A percentile compares a stretch with the other conserved stretches of the same genome.
These are phyloP conservation scores for Polyploca ridens DNA, from an alignment of 2,888 invertebrate genomes.

Conservation along the genomic window DNA sequence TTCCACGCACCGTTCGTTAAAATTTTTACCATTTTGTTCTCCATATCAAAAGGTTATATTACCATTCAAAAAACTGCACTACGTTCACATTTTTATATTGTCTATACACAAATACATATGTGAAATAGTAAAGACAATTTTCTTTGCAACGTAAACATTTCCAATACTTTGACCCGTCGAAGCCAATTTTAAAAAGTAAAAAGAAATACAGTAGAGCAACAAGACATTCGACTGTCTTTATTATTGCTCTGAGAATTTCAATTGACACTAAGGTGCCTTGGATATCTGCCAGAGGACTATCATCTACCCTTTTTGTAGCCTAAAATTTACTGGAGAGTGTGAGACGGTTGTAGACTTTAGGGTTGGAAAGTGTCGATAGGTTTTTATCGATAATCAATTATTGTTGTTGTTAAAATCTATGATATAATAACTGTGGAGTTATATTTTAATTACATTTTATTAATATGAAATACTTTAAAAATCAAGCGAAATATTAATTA, in stretches of 20 bases:
- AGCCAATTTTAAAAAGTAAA: background rate
- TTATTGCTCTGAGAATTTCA: background rate
- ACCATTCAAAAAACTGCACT: too few species aligned
- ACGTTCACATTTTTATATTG: too few species aligned
- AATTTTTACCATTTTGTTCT: too few species aligned
- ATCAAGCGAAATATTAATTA: too few species aligned
- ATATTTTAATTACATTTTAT: too few species aligned
- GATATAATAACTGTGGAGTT: too few species aligned
- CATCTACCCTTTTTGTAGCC: constrained; percentile 4
- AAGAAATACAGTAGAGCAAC: background rate
- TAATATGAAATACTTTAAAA: too few species aligned
- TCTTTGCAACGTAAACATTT: background rate
- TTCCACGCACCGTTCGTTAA: too few species aligned
- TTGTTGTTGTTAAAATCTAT: background rate
- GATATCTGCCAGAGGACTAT: background rate
- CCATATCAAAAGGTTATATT: too few species aligned
- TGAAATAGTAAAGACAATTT: background rate
- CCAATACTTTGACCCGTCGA: background rate
- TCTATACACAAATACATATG: background rate
- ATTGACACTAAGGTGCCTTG: constrained; percentile 8
- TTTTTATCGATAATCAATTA: background rate
- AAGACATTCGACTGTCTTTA: background rate
- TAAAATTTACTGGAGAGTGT: background rate
- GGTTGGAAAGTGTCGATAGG: background rate
- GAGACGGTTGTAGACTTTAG: background rate